These are phyloP conservation scores for Squalus acanthias DNA, from an alignment of 2,797 vertebrate species.

Conservation along the genomic window DNA sequence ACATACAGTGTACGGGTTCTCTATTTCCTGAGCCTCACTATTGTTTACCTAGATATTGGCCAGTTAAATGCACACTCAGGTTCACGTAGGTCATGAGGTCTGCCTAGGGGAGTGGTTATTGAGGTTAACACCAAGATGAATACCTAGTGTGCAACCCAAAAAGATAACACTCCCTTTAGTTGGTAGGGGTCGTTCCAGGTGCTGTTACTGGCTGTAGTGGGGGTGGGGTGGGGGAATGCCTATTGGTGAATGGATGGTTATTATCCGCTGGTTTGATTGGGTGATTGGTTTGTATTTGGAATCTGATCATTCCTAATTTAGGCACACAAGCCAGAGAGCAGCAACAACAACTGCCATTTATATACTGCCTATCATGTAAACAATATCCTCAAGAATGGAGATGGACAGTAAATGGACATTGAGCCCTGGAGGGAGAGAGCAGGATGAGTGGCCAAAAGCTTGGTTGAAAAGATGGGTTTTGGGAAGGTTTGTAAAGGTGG, in stretches of 20 bases:
- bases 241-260: neutral
- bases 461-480: neutral
- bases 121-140: neutral
- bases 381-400: neutral
- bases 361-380: neutral
- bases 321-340: neutral
- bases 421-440: neutral
- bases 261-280: neutral
- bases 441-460: neutral
- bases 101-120: neutral
- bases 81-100: neutral
- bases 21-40: neutral
- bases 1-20: neutral
- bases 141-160: neutral
- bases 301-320: neutral
- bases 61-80: neutral
- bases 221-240: too few relatives aligned
- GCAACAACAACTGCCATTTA: neutral
- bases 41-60: neutral
- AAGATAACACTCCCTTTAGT: neutral
- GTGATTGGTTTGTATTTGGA: neutral
- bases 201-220: neutral
- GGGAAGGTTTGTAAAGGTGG: neutral
- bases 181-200: neutral
- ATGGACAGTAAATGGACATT: neutral